A percentile compares a stretch with the other conserved stretches of the same genome.
phyloP scores from a whole-genome alignment of 2,113 vertebrate species.

The Cryptomyrus ogoouensis region DNA sequence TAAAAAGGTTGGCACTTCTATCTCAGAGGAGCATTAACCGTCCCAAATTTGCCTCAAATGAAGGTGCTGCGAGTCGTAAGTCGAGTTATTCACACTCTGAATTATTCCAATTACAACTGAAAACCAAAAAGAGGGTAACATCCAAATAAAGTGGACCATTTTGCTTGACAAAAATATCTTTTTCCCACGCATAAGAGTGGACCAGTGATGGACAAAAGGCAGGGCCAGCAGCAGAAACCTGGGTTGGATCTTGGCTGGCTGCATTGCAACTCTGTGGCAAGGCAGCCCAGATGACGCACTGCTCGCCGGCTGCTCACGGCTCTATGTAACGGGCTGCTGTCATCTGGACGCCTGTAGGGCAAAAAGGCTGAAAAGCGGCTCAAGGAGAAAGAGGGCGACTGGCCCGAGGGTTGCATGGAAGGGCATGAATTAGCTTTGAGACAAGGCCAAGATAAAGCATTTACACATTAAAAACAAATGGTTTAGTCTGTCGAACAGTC shows the following conservation, averaged over 20 bases:
- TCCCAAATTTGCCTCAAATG: neutral
- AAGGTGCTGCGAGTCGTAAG: neutral
- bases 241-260: neutral
- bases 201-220: neutral
- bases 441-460: neutral
- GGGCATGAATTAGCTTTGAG: neutral
- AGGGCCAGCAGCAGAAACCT: neutral
- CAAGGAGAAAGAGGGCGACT: neutral
- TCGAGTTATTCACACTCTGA: neutral
- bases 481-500: neutral
- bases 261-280: neutral
- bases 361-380: neutral
- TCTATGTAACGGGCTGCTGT: neutral
- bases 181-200: neutral
- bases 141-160: neutral
- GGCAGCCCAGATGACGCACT: neutral
- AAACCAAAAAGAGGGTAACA: neutral
- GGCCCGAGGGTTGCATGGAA: neutral
- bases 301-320: neutral
- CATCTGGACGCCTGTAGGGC: neutral
- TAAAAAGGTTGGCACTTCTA: constrained; percentile 3
- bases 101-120: neutral
- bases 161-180: neutral
- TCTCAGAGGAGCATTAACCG: neutral
- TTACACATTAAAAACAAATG: neutral